Conservation (phyloP, 2,888 invertebrate genomes). For the Melieria crassipennis region DNA sequence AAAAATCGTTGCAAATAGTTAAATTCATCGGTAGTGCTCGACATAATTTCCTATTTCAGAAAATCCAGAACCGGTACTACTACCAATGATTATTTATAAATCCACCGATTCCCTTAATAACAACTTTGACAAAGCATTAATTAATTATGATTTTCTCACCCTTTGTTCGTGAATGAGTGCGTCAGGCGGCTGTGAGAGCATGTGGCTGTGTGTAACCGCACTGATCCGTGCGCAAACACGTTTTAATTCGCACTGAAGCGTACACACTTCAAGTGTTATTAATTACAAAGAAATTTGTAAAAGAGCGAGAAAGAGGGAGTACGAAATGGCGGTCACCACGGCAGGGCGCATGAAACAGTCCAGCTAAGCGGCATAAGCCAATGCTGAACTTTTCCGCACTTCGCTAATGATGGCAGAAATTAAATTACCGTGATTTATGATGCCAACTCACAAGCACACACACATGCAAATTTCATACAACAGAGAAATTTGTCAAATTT, state of each 20-base stretch:
- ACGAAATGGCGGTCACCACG: conserved; percentile 9
- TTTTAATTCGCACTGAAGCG: conserved; percentile 42
- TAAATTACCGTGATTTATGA: conserved; percentile 44
- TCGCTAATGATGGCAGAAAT: conserved; percentile 36
- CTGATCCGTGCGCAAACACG: conserved; percentile 17
- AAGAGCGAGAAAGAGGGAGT: conserved; percentile 14
- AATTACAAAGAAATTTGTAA: conserved; percentile 36
- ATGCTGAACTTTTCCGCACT: conserved; percentile 29
- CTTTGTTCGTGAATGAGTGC: conserved; percentile 25
- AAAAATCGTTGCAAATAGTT: no score
- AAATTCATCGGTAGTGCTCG: no score
- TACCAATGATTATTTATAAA: no score
- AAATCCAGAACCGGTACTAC: no score
- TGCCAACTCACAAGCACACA: conserved; percentile 18
- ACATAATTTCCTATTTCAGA: no score
- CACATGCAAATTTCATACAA: conserved; percentile 23
- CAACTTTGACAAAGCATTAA: conserved; percentile 43
- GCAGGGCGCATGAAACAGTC: conserved; percentile 19
- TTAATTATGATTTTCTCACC: conserved; percentile 40
- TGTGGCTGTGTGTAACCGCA: neutral
- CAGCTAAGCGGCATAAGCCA: conserved; percentile 15
- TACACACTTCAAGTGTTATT: conserved; percentile 41
- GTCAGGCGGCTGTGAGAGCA: no score
- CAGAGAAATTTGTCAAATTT: conserved; percentile 32
- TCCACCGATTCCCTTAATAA: neutral